Base-by-base conservation (phyloP, 2,888 invertebrate genomes). In the Sinhomidia bicolor region DNA sequence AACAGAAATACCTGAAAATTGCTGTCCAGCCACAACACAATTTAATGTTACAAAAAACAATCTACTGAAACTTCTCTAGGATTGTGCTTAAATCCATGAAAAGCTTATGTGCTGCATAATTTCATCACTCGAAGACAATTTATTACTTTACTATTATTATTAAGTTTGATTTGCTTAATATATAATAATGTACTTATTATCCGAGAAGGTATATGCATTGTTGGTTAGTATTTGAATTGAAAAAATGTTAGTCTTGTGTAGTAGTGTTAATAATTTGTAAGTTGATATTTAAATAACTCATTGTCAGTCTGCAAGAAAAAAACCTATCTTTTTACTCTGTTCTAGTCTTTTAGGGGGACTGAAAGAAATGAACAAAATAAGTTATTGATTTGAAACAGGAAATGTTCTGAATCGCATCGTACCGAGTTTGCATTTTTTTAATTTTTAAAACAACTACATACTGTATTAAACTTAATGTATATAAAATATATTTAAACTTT, bases 341-440 rank as follows among this genome's bases (percentile, higher is more conserved):
- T 79, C 85, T 85, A 85, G 85, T 85, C 85, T 78, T 20, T 68
- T 36, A 79, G 51, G 57, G 23, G 85, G 85, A 85, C 85, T 85
- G 85, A 85, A 60, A 62, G 68, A 10, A 23, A 54, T 57, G 36
- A 36, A 36, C 36, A 36, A n/a, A 23, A 26, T 47, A 65, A 65
- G 7, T 17, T 32, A 9, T 41, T 57, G 17, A 20, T 23, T 80
- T 60, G 7, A 60, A 62, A 20, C 17, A 57, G 57, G 7, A n/a
- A 36, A 57, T 36, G 29, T 79, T 79, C 1, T 65, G 36, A 20
- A 71, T 71, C 20, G 10, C 41, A 41, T 41, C 71, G 71, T 71
- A 41, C 41, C 36, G 41, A 41, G 17, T 71, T 41, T 71, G 36
- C 41, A 36, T 41, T 71, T 65, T 57, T 60, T 32, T 41, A 44